A percentile compares a stretch with the other conserved stretches of the same genome.
Conservation (phyloP, 2,113 vertebrate species). For the Danio rerio region GRCz12tu NC_133196.1:30232001-30232500, state of each 20-base stretch:
- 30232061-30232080: background rate
- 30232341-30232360: background rate
- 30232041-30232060: slow-evolving; percentile 35
- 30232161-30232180: background rate
- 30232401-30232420: slow-evolving; percentile 29
- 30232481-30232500: slow-evolving; percentile 45
- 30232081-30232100: slow-evolving; percentile 4
- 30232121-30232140: background rate
- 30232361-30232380: slow-evolving; percentile 13
- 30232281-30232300: slow-evolving; percentile 25
- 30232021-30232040: slow-evolving; percentile 11
- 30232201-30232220: slow-evolving; percentile 5
- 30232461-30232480: slow-evolving; percentile 54
- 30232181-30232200: background rate
- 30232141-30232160: background rate
- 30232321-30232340: slow-evolving; percentile 10
- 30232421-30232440: slow-evolving; percentile 42
- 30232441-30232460: slow-evolving; percentile 49
- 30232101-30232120: slow-evolving; percentile 22
- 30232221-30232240: background rate
- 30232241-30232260: background rate
- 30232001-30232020: slow-evolving; percentile 36
- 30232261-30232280: slow-evolving; percentile 2
- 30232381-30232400: background rate
- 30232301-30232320: slow-evolving; percentile 19